A percentile compares a stretch with the other conserved stretches of the same genome.
phyloP scores from a whole-genome alignment of 1,140 invertebrate species.

The Gryllus bimaculatus region DNA sequence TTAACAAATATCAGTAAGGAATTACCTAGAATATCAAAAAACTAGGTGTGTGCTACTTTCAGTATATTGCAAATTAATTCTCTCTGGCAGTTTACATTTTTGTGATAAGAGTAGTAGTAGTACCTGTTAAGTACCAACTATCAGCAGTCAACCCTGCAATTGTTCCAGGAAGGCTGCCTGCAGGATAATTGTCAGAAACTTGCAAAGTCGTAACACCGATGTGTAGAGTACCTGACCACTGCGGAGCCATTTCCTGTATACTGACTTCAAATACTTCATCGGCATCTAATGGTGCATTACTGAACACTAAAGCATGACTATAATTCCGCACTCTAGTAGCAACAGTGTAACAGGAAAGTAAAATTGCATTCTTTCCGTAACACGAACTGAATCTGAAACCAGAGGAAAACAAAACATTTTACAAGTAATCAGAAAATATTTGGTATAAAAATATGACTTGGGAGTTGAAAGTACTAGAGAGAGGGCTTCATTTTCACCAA shows the following conservation, averaged over 20 bases:
- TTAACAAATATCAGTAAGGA: neutral
- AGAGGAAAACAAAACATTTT: slow-evolving; percentile 2
- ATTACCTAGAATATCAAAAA: neutral
- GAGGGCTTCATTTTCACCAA: neutral
- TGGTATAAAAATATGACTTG: too few relatives aligned
- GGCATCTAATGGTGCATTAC: slow-evolving; percentile 56
- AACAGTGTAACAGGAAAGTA: slow-evolving; percentile 55
- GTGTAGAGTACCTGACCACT: slow-evolving; percentile 64
- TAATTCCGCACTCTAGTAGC: slow-evolving; percentile 55
- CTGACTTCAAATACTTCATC: slow-evolving; percentile 66
- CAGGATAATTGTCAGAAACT: slow-evolving; percentile 46
- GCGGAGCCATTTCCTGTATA: slow-evolving; percentile 47
- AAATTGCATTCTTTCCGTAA: slow-evolving; percentile 59
- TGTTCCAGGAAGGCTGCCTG: slow-evolving; percentile 46
- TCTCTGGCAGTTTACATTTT: neutral
- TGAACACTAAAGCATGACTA: slow-evolving; percentile 60
- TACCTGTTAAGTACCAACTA: slow-evolving; percentile 56
- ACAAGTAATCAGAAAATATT: too few relatives aligned
- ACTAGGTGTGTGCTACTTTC: neutral
- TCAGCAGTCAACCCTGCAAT: slow-evolving; percentile 46
- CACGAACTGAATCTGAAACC: slow-evolving; percentile 51
- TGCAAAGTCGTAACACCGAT: slow-evolving; percentile 68
- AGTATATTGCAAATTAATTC: neutral
- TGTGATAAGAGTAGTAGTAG: neutral
- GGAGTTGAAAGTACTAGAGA: too few relatives aligned